phyloP scores from a whole-genome alignment of 2,888 invertebrate genomes.

The Volucella inflata region DNA sequence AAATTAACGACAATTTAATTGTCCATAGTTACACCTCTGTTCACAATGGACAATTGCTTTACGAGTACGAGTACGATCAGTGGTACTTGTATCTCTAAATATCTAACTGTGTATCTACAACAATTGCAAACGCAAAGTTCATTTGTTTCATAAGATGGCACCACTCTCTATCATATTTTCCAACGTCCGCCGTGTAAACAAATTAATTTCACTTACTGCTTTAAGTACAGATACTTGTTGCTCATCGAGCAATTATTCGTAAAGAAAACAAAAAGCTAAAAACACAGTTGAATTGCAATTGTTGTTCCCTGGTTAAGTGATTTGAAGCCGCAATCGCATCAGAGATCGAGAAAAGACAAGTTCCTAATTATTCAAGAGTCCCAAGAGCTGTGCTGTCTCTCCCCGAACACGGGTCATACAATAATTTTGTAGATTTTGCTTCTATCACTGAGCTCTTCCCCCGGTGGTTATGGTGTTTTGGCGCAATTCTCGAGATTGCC shows the following conservation, averaged over 20 bases:
- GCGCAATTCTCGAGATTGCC: conserved; percentile 3
- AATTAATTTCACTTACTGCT: conserved; percentile 17
- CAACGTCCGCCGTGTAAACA: conserved; percentile 36
- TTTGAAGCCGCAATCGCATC: conserved; percentile 21
- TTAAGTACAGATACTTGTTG: background rate
- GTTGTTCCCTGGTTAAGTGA: conserved; percentile 43
- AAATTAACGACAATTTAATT: conserved; percentile 66
- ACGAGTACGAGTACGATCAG: too few species aligned
- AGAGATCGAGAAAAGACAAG: background rate
- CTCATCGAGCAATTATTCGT: too few species aligned
- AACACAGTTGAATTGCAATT: conserved; percentile 37
- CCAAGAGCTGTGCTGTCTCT: conserved; percentile 1
- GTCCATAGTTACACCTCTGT: conserved; percentile 23
- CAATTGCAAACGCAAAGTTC: conserved; percentile 8
- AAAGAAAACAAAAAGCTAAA: conserved; percentile 32
- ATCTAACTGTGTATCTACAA: background rate
- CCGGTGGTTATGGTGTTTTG: conserved; percentile 7
- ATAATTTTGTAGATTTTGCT: conserved; percentile 25
- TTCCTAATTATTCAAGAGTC: conserved; percentile 47
- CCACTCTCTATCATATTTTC: conserved; percentile 29
- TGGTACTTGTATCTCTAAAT: too few species aligned
- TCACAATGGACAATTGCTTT: conserved; percentile 1
- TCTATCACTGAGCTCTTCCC: conserved; percentile 37
- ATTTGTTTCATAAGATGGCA: conserved; percentile 33
- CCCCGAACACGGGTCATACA: conserved; percentile 20